Evolutionary conservation across 2,797 vertebrate species (phyloP), one percentile per base, ranked within the genome.

Genomic region (Hypotaenidia okinawae): DNA sequence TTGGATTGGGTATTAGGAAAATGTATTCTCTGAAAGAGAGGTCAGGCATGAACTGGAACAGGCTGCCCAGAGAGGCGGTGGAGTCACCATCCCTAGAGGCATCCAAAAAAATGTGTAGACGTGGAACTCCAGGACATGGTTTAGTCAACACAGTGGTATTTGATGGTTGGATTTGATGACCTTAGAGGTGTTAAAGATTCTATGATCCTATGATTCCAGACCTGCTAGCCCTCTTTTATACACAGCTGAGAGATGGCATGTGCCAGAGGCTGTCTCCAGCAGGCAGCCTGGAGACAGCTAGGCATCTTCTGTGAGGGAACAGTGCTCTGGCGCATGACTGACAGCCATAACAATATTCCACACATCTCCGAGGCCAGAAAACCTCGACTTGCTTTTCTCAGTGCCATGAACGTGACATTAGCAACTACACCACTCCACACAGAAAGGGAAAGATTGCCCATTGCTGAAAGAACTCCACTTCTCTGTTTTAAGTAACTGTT

Each of bases 361-460:
- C 37, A 37, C 32, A 35, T 22, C 73, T 77, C 61, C 0, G 4
- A 66, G 33, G 28, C 35, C 62, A 81, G 67, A 88, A 58, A 81
- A 78, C 10, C 58, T 30, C 54, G 43, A 75, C 58, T 28, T 54
- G 19, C 25, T 87, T 93, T 61, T 18, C 43, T 45, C 43, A 43
- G 7, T 19, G 61, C 66, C 72, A 51, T 15, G 39, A 81, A 92
- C 21, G 28, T 8, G 25, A 82, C 24, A 52, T 59, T 59, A 69
- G 41, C 0, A 3, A 57, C 37, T 33, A 58, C 37, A 55, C 16
- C 33, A 76, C 11, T 58, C 51, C 15, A 0, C 0, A 3, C 49
- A 25, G 49, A 33, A 32, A 69, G 14, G 55, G 28, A 91, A 67
- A 92, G 87, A 61, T 19, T 16, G 9, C 10, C 27, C 45, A 2